Conservation (phyloP, 2,797 vertebrate genomes). For the Falco rusticolus region DNA sequence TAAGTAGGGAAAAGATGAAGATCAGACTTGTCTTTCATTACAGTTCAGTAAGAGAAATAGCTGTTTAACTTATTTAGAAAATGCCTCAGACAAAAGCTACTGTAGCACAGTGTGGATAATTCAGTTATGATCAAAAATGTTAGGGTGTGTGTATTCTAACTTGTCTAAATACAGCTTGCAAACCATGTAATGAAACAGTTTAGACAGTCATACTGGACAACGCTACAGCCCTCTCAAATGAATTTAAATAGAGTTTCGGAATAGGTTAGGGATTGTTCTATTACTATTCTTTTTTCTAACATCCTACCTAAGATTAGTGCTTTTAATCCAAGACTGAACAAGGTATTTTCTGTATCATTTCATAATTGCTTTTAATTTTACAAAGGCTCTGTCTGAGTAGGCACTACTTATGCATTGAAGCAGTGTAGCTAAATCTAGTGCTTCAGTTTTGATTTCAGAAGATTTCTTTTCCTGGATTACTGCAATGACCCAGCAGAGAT, state of each 20-base stretch:
- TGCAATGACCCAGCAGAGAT: constrained; percentile 41
- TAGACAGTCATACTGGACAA: background rate
- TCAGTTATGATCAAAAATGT: background rate
- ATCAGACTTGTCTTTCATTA: background rate
- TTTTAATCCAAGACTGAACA: background rate
- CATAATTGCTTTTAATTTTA: constrained; percentile 20
- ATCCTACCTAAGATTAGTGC: background rate
- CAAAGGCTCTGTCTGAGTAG: background rate
- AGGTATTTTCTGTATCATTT: background rate
- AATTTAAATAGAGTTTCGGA: background rate
- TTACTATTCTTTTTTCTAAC: background rate
- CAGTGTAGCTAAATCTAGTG: background rate
- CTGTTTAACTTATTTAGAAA: background rate
- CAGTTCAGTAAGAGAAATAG: background rate
- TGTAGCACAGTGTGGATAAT: background rate
- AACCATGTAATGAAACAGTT: background rate
- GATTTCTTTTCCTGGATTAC: constrained; percentile 38
- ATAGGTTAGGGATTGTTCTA: background rate
- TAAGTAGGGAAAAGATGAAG: background rate
- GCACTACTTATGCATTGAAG: background rate
- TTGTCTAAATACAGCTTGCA: background rate
- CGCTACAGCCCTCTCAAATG: background rate
- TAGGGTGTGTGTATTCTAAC: background rate
- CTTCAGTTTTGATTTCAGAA: background rate
- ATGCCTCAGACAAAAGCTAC: background rate